Base-by-base conservation (phyloP, 2,888 invertebrate species). In the Perithous albicinctus region DNA sequence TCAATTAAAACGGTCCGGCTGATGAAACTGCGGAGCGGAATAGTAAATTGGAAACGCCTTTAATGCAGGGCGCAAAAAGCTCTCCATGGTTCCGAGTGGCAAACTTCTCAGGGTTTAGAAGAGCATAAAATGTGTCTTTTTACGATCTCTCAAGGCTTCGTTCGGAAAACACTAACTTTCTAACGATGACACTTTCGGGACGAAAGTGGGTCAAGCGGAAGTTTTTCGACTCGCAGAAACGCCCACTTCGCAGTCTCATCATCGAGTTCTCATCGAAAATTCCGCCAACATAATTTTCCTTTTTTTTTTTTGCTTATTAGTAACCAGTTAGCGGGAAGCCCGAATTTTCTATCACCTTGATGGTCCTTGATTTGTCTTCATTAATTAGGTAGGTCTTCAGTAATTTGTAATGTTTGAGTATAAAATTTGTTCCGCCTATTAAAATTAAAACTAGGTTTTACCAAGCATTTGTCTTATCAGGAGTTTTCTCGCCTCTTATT, bases 141-240 rank as follows among this genome's bases (percentile, higher is more conserved):
- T 78, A 78, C 48, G 61, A 75, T 70, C 59, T 56, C 64, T 15
- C 59, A 56, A 70, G 29, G 64, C 69, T 70, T 54, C 69, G 32
- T 78, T 72, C 35, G 54, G 59, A 67, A 78, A 75, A 77, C 48
- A 59, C 43, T 59, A 78, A 78, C 66, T 82, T 75, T 70, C 41
- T 59, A 78, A 82, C 69, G 78, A 74, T 59, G 64, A 75, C 70
- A 66, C 69, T 69, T 46, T 59, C 63, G 23, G 18, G n/a, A n/a
- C n/a, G 46, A 64, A 81, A 82, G 74, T 82, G 48, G 81, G 69
- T 82, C 69, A 29, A 43, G 78, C 41, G 43, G 64, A 74, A 70
- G 38, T 78, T 56, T 59, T 69, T 38, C 35, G 48, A 29, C 23
- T 72, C 48, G 29, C 32, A 51, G 51, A 29, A 20, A 6, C 70